Percentiles rank a stretch among this genome's conserved stretches.
phyloP scores from a whole-genome alignment of 2,888 invertebrate species.

The Scaptodrosophila latifasciaeformis region DNA sequence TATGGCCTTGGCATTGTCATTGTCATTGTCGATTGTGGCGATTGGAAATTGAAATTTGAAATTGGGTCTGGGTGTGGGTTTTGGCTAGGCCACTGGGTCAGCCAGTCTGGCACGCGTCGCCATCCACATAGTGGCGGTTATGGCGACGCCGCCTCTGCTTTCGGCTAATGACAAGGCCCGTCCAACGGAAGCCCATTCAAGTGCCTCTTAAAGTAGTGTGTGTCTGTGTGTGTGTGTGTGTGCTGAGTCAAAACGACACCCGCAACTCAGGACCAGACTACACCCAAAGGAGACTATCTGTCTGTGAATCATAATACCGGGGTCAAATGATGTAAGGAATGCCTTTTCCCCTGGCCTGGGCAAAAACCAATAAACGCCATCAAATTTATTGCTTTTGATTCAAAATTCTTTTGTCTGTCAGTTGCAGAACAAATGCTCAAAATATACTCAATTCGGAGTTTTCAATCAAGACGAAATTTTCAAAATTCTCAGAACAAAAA shows the following conservation, averaged over 20 bases:
- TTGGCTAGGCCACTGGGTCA: constrained; percentile 30
- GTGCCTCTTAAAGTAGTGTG: constrained; percentile 48
- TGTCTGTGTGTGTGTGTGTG: not conserved
- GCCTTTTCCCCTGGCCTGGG: constrained; percentile 31
- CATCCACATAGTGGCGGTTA: not conserved
- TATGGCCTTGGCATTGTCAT: constrained; percentile 37
- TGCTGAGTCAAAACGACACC: constrained; percentile 25
- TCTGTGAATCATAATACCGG: constrained; percentile 40
- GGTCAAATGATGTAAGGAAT: constrained; percentile 49
- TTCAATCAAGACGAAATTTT: too few species aligned
- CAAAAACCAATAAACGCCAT: constrained; percentile 74
- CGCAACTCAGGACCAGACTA: constrained; percentile 16
- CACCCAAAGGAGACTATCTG: constrained; percentile 21
- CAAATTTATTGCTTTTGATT: constrained; percentile 72
- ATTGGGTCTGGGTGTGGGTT: constrained; percentile 1
- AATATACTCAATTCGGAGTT: too few species aligned
- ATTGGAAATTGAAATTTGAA: too few species aligned
- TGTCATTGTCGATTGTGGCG: too few species aligned
- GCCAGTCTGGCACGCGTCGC: constrained; percentile 55
- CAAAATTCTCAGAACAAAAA: too few species aligned
- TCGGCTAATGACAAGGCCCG: constrained; percentile 59
- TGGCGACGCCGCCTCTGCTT: constrained; percentile 14
- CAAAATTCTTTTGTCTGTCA: constrained; percentile 69
- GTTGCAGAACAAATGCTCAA: too few species aligned
- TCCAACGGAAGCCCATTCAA: constrained; percentile 51